phyloP scores from a whole-genome alignment of 1,140 invertebrate genomes.

The Argopecten irradians region DNA sequence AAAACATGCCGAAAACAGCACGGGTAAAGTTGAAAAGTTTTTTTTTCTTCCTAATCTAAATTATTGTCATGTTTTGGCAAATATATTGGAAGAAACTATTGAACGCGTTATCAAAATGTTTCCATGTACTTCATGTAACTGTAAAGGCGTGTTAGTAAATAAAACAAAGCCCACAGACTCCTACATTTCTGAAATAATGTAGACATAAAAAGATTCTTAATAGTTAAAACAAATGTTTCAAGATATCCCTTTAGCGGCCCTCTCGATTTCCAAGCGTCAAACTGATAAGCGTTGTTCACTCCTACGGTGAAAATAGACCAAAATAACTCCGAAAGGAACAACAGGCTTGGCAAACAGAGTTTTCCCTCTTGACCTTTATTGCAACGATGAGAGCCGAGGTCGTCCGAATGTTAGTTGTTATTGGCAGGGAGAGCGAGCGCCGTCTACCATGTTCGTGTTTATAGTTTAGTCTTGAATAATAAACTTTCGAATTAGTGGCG shows the following conservation, averaged over 20 bases:
- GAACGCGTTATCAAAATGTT: too few species aligned
- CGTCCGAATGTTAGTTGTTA: constrained; percentile 21
- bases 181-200: too few species aligned
- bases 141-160: too few species aligned
- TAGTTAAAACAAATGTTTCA: too few species aligned
- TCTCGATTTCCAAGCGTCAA: constrained; percentile 15
- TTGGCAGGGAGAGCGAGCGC: neutral
- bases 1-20: too few species aligned
- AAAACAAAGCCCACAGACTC: too few species aligned
- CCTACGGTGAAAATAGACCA: constrained; percentile 9
- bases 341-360: neutral
- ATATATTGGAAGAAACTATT: too few species aligned
- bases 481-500: neutral
- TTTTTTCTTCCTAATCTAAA: too few species aligned
- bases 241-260: neutral
- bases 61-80: too few species aligned
- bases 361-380: constrained; percentile 1
- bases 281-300: constrained; percentile 1
- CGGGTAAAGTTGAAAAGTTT: too few species aligned
- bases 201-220: too few species aligned
- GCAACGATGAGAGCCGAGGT: constrained; percentile 13
- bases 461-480: constrained; percentile 14
- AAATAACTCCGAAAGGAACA: constrained; percentile 9
- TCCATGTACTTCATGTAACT: too few species aligned
- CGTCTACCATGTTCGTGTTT: neutral